Percentiles rank a stretch among this genome's conserved stretches.
Conservation (phyloP, 2,113 vertebrate genomes). For the Geococcyx californianus region DNA sequence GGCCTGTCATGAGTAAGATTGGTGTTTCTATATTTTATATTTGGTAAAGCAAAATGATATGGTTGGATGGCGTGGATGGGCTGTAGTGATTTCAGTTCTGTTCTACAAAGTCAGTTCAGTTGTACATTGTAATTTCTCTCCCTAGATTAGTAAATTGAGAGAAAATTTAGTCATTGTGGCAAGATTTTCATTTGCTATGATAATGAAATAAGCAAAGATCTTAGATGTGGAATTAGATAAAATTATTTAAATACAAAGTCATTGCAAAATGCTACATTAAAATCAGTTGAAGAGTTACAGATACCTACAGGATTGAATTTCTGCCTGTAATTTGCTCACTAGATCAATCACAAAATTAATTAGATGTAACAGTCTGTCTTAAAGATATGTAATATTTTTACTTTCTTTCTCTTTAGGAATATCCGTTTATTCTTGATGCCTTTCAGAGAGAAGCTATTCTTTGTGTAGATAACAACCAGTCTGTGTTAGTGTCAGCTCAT, state of each 20-base stretch:
- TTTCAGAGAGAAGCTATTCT: constrained; percentile 96
- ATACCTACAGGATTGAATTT: not conserved
- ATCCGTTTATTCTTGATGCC: constrained; percentile 94
- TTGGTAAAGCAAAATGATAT: not conserved
- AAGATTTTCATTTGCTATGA: not conserved
- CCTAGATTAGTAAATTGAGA: not conserved
- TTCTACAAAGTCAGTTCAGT: not conserved
- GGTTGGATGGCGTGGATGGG: not conserved
- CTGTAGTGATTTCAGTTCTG: fast-evolving
- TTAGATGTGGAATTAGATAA: not conserved
- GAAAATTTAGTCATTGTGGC: not conserved
- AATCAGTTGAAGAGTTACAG: not conserved
- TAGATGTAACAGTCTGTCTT: not conserved
- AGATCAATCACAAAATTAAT: not conserved
- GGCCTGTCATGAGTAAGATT: not conserved
- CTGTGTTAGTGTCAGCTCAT: constrained; percentile 96
- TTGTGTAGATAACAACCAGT: constrained; percentile 97
- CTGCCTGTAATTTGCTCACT: not conserved
- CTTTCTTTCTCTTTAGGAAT: constrained; percentile 82
- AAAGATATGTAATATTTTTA: not conserved
- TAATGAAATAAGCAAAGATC: not conserved
- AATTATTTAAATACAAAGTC: not conserved
- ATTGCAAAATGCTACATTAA: not conserved
- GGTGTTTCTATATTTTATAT: not conserved
- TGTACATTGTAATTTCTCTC: not conserved